Evolutionary conservation across 2,888 invertebrate species (phyloP).

Genomic region (Polydrusus cervinus): DNA sequence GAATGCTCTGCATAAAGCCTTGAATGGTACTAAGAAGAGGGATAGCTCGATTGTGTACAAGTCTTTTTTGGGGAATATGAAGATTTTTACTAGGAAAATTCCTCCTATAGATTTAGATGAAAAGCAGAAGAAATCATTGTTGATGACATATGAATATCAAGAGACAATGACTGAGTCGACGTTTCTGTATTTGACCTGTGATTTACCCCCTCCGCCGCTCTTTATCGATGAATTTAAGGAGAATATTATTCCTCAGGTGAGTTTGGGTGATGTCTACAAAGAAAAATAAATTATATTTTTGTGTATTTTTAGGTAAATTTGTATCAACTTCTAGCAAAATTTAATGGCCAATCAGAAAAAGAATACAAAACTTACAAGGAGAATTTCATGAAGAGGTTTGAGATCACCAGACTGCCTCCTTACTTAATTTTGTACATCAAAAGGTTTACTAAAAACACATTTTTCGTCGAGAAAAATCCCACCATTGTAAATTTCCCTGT

Average conservation of each 20-base stretch:
- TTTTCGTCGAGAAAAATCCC: constrained; percentile 99
- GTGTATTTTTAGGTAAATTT: constrained; percentile 88
- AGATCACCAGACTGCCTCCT: constrained; percentile 93
- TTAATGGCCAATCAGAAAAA: constrained; percentile 95
- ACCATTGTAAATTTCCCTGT: constrained; percentile 99
- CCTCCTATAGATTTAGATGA: constrained; percentile 95
- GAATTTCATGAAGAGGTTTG: constrained; percentile 97
- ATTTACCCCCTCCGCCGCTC: constrained; percentile 96
- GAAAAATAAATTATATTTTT: neutral
- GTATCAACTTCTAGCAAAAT: constrained; percentile 94
- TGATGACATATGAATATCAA: constrained; percentile 89
- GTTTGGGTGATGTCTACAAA: neutral
- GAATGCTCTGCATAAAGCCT: constrained; percentile 94
- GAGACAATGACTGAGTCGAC: constrained; percentile 92
- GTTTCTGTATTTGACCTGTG: constrained; percentile 97
- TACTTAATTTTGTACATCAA: constrained; percentile 97
- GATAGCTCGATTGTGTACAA: constrained; percentile 95
- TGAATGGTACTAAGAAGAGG: constrained; percentile 92
- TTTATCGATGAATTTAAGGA: constrained; percentile 98
- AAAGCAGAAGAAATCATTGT: constrained; percentile 85
- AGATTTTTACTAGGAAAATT: constrained; percentile 92
- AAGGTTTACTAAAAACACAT: constrained; percentile 98
- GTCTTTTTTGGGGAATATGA: constrained; percentile 94
- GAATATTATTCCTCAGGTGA: constrained; percentile 98
- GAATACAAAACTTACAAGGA: constrained; percentile 99